These are phyloP conservation scores for Trematomus bernacchii DNA, from an alignment of 2,797 vertebrate genomes.

Conservation along the genomic window DNA sequence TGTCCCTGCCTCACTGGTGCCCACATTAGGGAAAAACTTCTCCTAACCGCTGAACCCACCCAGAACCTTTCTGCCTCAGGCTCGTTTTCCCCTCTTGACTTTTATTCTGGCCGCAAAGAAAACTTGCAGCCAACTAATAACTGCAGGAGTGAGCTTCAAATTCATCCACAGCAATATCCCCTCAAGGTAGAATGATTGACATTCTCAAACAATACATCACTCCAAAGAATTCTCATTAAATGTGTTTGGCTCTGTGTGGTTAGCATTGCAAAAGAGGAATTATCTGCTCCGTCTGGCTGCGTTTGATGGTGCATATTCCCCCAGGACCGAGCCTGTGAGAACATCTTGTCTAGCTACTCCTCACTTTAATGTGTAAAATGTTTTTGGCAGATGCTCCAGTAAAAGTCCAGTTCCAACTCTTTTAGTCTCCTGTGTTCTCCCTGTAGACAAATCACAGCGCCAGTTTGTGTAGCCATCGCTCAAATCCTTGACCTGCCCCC, in stretches of 20 bases:
- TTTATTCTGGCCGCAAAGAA: conserved; percentile 37
- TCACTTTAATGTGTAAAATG: conserved; percentile 84
- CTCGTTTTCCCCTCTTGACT: conserved; percentile 52
- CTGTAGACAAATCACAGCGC: conserved; percentile 69
- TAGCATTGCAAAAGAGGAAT: conserved; percentile 57
- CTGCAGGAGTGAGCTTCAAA: conserved; percentile 26
- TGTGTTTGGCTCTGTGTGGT: conserved; percentile 59
- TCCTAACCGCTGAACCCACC: conserved; percentile 59
- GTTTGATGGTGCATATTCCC: conserved; percentile 61
- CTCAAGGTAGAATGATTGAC: conserved; percentile 56
- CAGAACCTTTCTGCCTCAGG: conserved; percentile 50
- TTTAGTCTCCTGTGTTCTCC: conserved; percentile 39
- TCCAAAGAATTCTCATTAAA: conserved; percentile 55
- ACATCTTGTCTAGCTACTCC: conserved; percentile 72
- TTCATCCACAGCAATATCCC: conserved; percentile 36
- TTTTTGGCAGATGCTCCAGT: conserved; percentile 72
- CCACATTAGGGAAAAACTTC: conserved; percentile 59
- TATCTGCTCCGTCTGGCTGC: conserved; percentile 48
- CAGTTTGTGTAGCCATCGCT: conserved; percentile 54
- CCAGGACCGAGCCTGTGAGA: conserved; percentile 54
- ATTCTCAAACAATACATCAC: conserved; percentile 62
- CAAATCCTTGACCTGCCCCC: conserved; percentile 81
- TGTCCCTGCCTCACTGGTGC: conserved; percentile 61
- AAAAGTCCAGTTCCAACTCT: conserved; percentile 65
- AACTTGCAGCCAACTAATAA: conserved; percentile 41